Evolutionary conservation across 2,113 vertebrate species (phyloP).

Genomic region (Nibea coibor): DNA sequence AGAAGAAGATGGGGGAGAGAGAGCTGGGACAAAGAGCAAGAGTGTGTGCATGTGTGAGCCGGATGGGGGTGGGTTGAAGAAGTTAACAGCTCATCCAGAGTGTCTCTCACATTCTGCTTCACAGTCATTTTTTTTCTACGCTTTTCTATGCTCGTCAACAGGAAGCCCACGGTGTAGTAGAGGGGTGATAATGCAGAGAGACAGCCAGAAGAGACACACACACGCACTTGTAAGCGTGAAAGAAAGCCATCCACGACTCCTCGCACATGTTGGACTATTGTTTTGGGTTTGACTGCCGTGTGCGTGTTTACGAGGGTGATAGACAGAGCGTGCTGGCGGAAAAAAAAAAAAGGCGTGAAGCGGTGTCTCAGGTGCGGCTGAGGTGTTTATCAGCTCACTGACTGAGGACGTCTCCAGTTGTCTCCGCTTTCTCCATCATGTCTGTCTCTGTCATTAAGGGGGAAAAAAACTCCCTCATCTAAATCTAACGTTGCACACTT

Average conservation of each 20-base stretch:
- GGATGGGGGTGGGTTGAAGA: conserved; percentile 49
- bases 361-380: not conserved
- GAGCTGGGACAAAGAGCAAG: conserved; percentile 45
- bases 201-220: conserved; percentile 25
- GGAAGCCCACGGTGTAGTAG: conserved; percentile 46
- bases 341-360: not conserved
- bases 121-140: conserved; percentile 31
- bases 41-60: conserved; percentile 20
- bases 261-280: not conserved
- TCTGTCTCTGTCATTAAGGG: conserved; percentile 32
- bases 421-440: conserved; percentile 19
- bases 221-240: not conserved
- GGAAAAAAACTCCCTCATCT: conserved; percentile 8
- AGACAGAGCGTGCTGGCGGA: conserved; percentile 7
- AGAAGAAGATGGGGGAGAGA: conserved; percentile 26
- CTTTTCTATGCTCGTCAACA: conserved; percentile 54
- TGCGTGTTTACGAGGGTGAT: conserved; percentile 10
- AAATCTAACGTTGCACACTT: conserved; percentile 22
- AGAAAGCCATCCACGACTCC: not conserved
- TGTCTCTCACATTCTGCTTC: conserved; percentile 65
- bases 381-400: not conserved
- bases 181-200: conserved; percentile 60
- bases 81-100: conserved; percentile 59
- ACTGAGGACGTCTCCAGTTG: not conserved
- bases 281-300: not conserved